Evolutionary conservation across 2,888 invertebrate species (phyloP).

Genomic region (Agrotis ipsilon): DNA sequence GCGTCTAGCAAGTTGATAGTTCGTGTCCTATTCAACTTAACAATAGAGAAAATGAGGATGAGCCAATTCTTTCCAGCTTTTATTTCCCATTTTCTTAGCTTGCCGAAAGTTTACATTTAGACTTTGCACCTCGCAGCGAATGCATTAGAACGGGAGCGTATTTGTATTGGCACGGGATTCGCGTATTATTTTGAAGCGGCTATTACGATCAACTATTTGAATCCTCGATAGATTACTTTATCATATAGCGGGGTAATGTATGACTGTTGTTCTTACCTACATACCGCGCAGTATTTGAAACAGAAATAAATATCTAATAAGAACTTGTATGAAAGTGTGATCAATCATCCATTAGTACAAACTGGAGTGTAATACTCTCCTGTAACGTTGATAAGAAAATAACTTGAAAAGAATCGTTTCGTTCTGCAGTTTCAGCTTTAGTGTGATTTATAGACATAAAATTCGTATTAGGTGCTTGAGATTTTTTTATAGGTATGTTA

Average conservation of each 20-base stretch:
- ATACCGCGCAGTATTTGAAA: slow-evolving; percentile 58
- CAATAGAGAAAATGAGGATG: slow-evolving; percentile 89
- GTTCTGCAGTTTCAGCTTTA: slow-evolving; percentile 56
- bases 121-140: slow-evolving; percentile 80
- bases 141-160: slow-evolving; percentile 85
- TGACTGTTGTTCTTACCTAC: slow-evolving; percentile 69
- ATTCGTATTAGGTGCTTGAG: slow-evolving; percentile 55
- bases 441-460: slow-evolving; percentile 63
- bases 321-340: slow-evolving; percentile 54
- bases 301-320: slow-evolving; percentile 60
- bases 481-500: slow-evolving; percentile 50
- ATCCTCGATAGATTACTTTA: slow-evolving; percentile 73
- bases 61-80: slow-evolving; percentile 88
- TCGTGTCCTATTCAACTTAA: slow-evolving; percentile 88
- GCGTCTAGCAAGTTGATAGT: slow-evolving; percentile 88
- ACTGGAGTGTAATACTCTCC: slow-evolving; percentile 51
- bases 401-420: slow-evolving; percentile 59
- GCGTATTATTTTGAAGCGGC: slow-evolving; percentile 78
- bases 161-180: slow-evolving; percentile 84
- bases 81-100: slow-evolving; percentile 84
- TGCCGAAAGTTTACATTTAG: slow-evolving; percentile 87
- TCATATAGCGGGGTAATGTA: slow-evolving; percentile 62
- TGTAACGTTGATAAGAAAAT: slow-evolving; percentile 58
- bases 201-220: slow-evolving; percentile 83
- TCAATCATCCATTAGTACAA: slow-evolving; percentile 60